Conservation (phyloP, 2,888 invertebrate species). For the Drosophila neonasuta region DNA sequence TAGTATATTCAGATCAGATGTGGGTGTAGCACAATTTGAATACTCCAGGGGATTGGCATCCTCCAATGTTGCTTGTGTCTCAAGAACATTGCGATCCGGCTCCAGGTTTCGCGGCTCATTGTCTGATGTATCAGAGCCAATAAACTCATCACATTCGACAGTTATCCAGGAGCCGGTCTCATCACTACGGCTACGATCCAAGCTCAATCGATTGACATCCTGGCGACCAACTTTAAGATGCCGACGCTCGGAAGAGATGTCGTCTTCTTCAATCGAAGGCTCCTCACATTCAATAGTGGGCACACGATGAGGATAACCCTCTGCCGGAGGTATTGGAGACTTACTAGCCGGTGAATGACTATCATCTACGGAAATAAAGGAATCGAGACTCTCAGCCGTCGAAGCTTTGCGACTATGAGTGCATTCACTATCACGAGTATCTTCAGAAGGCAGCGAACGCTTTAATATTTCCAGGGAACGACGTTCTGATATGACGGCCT, state of each 20-base stretch:
- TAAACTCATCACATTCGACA: slow-evolving; percentile 86
- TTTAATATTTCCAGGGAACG: slow-evolving; percentile 85
- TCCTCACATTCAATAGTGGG: slow-evolving; percentile 83
- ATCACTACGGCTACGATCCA: slow-evolving; percentile 85
- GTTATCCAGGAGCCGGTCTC: slow-evolving; percentile 88
- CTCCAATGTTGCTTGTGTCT: slow-evolving; percentile 85
- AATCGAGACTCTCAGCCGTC: slow-evolving; percentile 83
- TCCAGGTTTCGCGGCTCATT: slow-evolving; percentile 81
- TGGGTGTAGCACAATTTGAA: slow-evolving; percentile 81
- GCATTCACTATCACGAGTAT: slow-evolving; percentile 80
- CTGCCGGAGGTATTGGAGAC: slow-evolving; percentile 70
- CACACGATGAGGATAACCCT: slow-evolving; percentile 79
- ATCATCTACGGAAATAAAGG: slow-evolving; percentile 84
- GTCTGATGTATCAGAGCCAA: slow-evolving; percentile 86
- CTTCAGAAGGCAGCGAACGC: slow-evolving; percentile 83
- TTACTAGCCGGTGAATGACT: slow-evolving; percentile 85
- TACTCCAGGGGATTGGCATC: slow-evolving; percentile 84
- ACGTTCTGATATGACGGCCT: slow-evolving; percentile 85
- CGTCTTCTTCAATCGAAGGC: slow-evolving; percentile 81
- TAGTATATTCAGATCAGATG: slow-evolving; percentile 83
- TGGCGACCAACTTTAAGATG: slow-evolving; percentile 78
- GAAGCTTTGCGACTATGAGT: slow-evolving; percentile 82
- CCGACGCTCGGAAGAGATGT: slow-evolving; percentile 79
- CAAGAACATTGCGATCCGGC: slow-evolving; percentile 81
- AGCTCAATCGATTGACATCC: slow-evolving; percentile 79